Percentiles rank a stretch among this genome's conserved stretches.
These are phyloP conservation scores for Cydia fagiglandana DNA, from an alignment of 1,140 invertebrate genomes.

Conservation along the genomic window DNA sequence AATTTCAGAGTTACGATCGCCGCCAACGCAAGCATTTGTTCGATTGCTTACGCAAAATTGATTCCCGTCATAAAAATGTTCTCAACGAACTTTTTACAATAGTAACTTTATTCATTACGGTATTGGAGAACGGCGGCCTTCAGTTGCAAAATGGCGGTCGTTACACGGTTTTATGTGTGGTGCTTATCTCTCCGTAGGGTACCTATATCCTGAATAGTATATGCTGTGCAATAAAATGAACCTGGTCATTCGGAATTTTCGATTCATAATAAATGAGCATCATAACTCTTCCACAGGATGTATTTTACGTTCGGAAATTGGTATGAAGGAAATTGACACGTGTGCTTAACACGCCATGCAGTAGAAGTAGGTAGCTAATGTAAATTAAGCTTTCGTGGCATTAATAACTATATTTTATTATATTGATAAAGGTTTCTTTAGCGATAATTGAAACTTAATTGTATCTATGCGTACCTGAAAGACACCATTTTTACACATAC, in stretches of 20 bases:
- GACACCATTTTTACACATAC: no score
- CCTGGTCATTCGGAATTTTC: constrained; percentile 14
- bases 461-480: no score
- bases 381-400: no score
- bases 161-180: constrained; percentile 29
- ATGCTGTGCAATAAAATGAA: constrained; percentile 14
- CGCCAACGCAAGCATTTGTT: neutral
- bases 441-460: no score
- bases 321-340: neutral
- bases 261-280: constrained; percentile 24
- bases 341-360: neutral
- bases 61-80: constrained; percentile 27
- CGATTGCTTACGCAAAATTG: constrained; percentile 3
- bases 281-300: neutral
- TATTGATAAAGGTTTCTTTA: no score
- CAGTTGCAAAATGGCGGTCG: constrained; percentile 17
- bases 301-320: constrained; percentile 3
- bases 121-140: constrained; percentile 21
- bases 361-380: no score
- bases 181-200: neutral
- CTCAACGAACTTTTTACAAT: constrained; percentile 20
- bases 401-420: no score
- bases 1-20: neutral
- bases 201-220: neutral
- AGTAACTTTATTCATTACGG: constrained; percentile 31